Conservation (phyloP, 2,797 vertebrate species). For the Selene dorsalis region DNA sequence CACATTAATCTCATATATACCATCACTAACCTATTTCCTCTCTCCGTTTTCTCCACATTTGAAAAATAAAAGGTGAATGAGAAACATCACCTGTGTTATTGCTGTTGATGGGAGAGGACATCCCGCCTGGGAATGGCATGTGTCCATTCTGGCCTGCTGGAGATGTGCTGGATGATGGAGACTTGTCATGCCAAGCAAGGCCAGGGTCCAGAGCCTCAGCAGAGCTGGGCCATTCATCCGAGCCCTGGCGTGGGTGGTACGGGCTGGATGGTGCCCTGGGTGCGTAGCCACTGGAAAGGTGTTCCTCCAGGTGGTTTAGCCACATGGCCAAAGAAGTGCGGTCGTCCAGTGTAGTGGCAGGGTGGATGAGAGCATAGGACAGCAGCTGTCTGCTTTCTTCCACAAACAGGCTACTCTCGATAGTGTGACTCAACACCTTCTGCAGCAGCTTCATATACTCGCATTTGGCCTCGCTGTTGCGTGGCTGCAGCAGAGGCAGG, state of each 20-base stretch:
- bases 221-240: conserved; percentile 91
- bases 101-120: conserved; percentile 89
- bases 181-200: conserved; percentile 90
- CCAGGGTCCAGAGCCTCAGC: conserved; percentile 87
- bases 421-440: conserved; percentile 94
- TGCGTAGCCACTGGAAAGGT: conserved; percentile 87
- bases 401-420: conserved; percentile 95
- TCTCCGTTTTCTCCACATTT: not conserved
- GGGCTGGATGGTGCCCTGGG: conserved; percentile 82
- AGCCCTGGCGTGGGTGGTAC: conserved; percentile 90
- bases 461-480: conserved; percentile 94
- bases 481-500: conserved; percentile 93
- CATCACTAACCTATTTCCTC: not conserved
- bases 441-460: conserved; percentile 97
- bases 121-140: conserved; percentile 88
- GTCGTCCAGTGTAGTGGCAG: conserved; percentile 95
- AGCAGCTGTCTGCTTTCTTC: conserved; percentile 96
- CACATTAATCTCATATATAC: not conserved
- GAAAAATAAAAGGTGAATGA: not conserved
- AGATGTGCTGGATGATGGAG: conserved; percentile 81
- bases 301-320: conserved; percentile 95
- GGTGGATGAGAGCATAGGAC: conserved; percentile 97
- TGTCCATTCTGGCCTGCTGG: conserved; percentile 92
- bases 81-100: conserved; percentile 85
- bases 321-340: conserved; percentile 94